Percentiles rank a stretch among this genome's conserved stretches.
Evolutionary conservation across 2,888 invertebrate species (phyloP).

Genomic region (Notocelia uddmanniana): DNA sequence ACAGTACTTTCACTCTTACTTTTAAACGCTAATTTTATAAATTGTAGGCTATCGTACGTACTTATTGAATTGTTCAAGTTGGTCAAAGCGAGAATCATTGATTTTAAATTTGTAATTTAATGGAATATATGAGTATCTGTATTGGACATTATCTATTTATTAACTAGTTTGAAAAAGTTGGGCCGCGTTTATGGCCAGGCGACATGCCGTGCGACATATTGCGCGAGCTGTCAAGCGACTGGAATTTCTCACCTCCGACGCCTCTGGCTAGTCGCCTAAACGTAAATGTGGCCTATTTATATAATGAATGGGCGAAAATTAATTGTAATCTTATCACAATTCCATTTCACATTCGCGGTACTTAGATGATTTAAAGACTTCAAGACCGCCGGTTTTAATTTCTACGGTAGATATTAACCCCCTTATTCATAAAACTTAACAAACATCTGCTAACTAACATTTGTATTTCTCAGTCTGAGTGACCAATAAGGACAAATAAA

Average conservation of each 20-base stretch:
- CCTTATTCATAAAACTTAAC: too few species aligned
- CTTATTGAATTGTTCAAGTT: conserved; percentile 1
- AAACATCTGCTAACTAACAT: too few species aligned
- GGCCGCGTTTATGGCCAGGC: too few species aligned
- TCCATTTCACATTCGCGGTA: neutral
- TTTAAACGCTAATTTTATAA: neutral
- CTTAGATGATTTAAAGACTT: neutral
- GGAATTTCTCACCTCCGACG: too few species aligned
- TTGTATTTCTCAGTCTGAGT: too few species aligned
- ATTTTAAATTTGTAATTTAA: neutral
- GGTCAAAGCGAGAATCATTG: conserved; percentile 4
- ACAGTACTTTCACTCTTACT: neutral
- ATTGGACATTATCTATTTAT: conserved; percentile 1
- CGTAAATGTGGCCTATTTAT: neutral
- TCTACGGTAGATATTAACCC: neutral
- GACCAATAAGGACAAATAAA: too few species aligned
- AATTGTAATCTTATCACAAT: neutral
- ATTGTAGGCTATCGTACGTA: neutral
- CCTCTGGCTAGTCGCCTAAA: too few species aligned
- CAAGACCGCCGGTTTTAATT: neutral
- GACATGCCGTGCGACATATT: too few species aligned
- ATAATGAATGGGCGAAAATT: neutral
- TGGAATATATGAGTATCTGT: neutral
- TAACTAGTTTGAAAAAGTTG: neutral
- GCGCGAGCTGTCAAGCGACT: too few species aligned